Conservation (phyloP, 2,113 vertebrate species). For the Melospiza melodia region DNA sequence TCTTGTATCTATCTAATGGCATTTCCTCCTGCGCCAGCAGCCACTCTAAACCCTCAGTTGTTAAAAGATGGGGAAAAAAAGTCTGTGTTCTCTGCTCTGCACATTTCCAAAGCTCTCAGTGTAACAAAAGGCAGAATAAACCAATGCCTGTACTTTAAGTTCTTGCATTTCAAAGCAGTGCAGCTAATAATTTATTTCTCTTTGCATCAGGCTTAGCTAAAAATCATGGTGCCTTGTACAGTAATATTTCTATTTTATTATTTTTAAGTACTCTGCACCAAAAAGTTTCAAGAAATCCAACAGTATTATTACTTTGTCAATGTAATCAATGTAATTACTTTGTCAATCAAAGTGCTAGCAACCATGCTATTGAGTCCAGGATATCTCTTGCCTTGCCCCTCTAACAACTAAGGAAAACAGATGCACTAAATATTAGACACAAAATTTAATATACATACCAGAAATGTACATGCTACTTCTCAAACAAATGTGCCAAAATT, state of each 20-base stretch:
- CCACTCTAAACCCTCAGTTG: neutral
- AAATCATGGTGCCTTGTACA: neutral
- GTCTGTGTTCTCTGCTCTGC: neutral
- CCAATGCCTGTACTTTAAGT: neutral
- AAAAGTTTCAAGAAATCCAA: neutral
- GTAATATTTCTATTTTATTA: neutral
- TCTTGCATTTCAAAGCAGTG: slow-evolving; percentile 19
- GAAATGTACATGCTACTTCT: neutral
- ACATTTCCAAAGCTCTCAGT: slow-evolving; percentile 1
- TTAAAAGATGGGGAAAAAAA: neutral
- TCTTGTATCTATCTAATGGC: slow-evolving; percentile 60
- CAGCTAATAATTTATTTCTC: neutral
- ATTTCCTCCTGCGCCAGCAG: slow-evolving; percentile 52
- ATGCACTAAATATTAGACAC: neutral
- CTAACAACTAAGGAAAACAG: neutral
- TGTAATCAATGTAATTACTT: no score
- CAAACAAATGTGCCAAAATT: neutral
- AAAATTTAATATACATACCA: neutral
- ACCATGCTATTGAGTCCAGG: neutral
- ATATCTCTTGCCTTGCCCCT: neutral
- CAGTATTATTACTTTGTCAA: neutral
- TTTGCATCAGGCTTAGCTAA: neutral
- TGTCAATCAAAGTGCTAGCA: neutral
- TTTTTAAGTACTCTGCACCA: neutral
- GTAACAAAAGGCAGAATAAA: slow-evolving; percentile 42